Conservation (phyloP, 2,113 vertebrate species). For the Montifringilla adamsi region DNA sequence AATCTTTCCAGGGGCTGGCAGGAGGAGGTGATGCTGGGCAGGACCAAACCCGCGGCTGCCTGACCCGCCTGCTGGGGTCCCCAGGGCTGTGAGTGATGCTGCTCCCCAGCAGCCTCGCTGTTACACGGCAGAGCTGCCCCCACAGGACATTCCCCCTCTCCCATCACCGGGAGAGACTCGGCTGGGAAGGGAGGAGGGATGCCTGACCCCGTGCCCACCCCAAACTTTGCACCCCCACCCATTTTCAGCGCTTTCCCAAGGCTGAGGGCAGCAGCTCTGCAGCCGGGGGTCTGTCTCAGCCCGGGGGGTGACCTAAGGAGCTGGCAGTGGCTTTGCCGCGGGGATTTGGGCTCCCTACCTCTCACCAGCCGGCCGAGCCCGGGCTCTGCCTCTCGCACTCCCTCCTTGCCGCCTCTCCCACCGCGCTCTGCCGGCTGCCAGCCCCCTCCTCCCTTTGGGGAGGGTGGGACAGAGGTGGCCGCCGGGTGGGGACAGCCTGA, state of each 20-base stretch:
- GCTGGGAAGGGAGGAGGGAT: not conserved
- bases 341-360: not conserved
- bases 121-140: fast-evolving
- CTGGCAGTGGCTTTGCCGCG: fast-evolving
- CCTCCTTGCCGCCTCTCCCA: not conserved
- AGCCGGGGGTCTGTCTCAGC: not conserved
- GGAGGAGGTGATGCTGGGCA: not conserved
- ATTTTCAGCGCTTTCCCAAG: fast-evolving
- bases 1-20: not conserved
- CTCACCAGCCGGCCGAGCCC: not conserved
- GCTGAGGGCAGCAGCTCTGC: not conserved
- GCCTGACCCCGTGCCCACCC: not conserved
- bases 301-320: not conserved
- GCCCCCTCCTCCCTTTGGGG: not conserved
- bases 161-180: fast-evolving
- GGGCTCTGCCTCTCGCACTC: not conserved
- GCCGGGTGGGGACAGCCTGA: not conserved
- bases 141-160: not conserved
- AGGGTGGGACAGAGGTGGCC: not conserved
- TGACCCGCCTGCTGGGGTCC: fast-evolving
- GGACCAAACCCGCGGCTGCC: not conserved
- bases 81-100: not conserved
- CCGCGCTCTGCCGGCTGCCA: not conserved
- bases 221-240: not conserved
- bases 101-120: not conserved